Conservation (phyloP, 2,888 invertebrate genomes). For the Drosophila birchii region DNA sequence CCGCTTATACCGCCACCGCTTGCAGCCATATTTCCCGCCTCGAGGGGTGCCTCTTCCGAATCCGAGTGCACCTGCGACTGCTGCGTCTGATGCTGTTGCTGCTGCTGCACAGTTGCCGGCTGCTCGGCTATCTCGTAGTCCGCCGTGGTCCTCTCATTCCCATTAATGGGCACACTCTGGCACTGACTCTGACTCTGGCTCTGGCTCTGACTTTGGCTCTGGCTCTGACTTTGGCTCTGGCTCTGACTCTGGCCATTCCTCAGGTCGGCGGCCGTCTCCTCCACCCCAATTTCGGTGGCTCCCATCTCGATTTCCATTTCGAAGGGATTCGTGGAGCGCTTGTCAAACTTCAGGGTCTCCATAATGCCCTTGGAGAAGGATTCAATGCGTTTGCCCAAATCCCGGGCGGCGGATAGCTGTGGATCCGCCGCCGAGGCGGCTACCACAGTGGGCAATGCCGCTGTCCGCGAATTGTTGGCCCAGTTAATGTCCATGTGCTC, state of each 20-base stretch:
- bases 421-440: conserved; percentile 76
- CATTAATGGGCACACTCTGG: conserved; percentile 69
- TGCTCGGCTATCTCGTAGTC: conserved; percentile 56
- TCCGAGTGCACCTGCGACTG: conserved; percentile 73
- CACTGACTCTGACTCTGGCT: background rate
- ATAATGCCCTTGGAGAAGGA: conserved; percentile 85
- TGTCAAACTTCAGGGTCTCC: conserved; percentile 84
- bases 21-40: conserved; percentile 19
- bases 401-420: conserved; percentile 83
- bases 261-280: conserved; percentile 82
- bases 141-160: conserved; percentile 82
- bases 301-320: conserved; percentile 85
- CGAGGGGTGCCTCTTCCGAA: conserved; percentile 80
- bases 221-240: conserved; percentile 35
- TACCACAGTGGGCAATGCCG: conserved; percentile 63
- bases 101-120: conserved; percentile 39
- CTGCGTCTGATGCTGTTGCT: conserved; percentile 31
- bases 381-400: conserved; percentile 84
- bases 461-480: conserved; percentile 84
- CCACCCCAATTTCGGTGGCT: conserved; percentile 84
- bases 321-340: conserved; percentile 84
- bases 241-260: conserved; percentile 81
- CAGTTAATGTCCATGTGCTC: conserved; percentile 85
- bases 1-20: conserved; percentile 19
- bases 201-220: background rate